Percentiles rank a stretch among this genome's conserved stretches.
These are phyloP conservation scores for Gopherus evgoodei DNA, from an alignment of 2,113 vertebrate species.

Conservation along the genomic window DNA sequence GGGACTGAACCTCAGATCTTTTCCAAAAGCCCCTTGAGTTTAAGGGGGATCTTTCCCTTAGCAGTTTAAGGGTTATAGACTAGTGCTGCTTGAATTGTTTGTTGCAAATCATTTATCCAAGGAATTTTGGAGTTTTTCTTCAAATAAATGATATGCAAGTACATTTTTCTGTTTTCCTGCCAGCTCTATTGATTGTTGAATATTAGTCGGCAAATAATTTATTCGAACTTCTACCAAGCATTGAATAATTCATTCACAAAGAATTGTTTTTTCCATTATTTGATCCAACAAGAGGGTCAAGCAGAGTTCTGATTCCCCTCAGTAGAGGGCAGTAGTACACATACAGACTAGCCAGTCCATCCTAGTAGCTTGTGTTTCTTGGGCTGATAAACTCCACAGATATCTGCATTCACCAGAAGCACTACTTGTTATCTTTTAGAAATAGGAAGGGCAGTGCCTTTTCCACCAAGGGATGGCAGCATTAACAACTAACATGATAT, in stretches of 20 bases:
- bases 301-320: slow-evolving; percentile 48
- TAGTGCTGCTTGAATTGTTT: rapidly evolving
- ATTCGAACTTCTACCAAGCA: neutral
- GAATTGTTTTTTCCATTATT: neutral
- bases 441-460: neutral
- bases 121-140: neutral
- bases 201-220: neutral
- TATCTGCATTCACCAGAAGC: neutral
- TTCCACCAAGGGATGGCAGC: neutral
- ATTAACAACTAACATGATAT: rapidly evolving
- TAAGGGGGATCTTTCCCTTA: rapidly evolving
- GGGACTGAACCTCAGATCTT: too few relatives aligned
- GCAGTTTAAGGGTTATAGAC: rapidly evolving
- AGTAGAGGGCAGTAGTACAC: slow-evolving; percentile 49
- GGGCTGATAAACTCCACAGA: neutral
- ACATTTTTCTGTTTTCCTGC: neutral
- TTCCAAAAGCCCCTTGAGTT: rapidly evolving
- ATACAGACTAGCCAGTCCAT: neutral
- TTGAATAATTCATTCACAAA: neutral
- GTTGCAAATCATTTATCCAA: neutral
- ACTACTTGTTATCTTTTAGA: neutral
- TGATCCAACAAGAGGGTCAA: neutral
- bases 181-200: neutral
- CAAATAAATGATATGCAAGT: neutral
- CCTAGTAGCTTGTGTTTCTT: neutral